Base-by-base conservation (phyloP, 2,113 vertebrate genomes). In the Pholis gunnellus region DNA sequence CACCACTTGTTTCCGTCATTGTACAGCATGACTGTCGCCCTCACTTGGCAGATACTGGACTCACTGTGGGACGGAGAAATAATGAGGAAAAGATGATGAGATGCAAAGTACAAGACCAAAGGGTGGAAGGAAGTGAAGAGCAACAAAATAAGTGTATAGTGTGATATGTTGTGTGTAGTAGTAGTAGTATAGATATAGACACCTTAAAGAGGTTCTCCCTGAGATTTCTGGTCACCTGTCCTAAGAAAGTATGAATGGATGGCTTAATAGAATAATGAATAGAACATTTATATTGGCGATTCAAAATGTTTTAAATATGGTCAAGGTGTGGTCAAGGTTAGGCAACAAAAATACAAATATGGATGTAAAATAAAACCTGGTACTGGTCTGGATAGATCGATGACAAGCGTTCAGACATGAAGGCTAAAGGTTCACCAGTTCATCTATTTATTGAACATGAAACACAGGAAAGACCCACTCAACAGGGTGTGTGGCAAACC, bases 11-110 rank as follows among this genome's bases (percentile, higher is more conserved):
- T 95, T 61, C 59, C 11, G 2, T 97, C 96, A 42, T 97, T 96
- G 0, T 97, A 97, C 27, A 96, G 65, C 97, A 97, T 97, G 50
- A 97, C 96, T 0, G 95, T 96, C 29, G 97, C 97, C 65, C 95
- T 94, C 54, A 96, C 96, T 77, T 95, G 95, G 85, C 96, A 97
- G 44, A 96, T 78, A 7, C 96, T 96, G 0, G 92, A 91, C 89
- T 97, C 97, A 13, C 97, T 97, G 86, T 22, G 46, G 71, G 36
- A 61, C 7, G 5, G 6, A 71, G 29, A 38, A 6, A 60, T 56
- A 11, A 38, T 17, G 69, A 25, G 46, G 11, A 54, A 25, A 36
- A 31, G 0, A 40, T 22, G 7, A 74, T 27, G 7, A 14, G 48
- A 59, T 27, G n/a, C n/a, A 29, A 4, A 40, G 6, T 18, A 10